A percentile compares a stretch with the other conserved stretches of the same genome.
These are phyloP conservation scores for Lepus townsendii DNA, from an alignment of 2,797 vertebrate species.

Conservation along the genomic window DNA sequence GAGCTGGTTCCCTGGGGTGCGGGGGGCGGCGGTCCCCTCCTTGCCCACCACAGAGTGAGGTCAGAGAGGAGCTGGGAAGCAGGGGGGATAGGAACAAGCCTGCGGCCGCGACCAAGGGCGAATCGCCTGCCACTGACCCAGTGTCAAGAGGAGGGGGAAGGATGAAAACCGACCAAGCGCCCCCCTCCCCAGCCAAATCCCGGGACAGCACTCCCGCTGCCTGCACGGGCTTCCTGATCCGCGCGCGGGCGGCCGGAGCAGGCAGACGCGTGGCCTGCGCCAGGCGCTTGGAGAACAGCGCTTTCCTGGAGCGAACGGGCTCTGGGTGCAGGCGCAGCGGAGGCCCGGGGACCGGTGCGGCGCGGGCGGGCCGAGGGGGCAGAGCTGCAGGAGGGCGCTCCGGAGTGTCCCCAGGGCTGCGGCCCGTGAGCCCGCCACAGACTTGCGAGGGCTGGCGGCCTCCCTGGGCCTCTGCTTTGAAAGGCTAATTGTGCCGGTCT, in stretches of 20 bases:
- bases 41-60: background rate
- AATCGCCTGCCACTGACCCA: background rate
- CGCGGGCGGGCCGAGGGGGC: background rate
- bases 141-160: no score
- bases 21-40: background rate
- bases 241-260: background rate
- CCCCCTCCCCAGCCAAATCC: no score
- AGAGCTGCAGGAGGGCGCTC: background rate
- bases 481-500: background rate
- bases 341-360: background rate
- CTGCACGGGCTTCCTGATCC: background rate
- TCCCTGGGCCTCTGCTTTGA: background rate
- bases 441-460: background rate
- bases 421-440: background rate
- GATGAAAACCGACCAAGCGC: background rate
- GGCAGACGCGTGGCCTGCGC: background rate
- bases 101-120: background rate
- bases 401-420: fast-evolving
- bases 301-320: background rate
- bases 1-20: background rate
- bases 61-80: background rate
- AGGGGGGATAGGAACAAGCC: no score
- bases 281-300: background rate
- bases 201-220: no score
- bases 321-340: background rate